Base-by-base conservation (phyloP, 2,888 invertebrate genomes). In the Rotaria magnacalcarata region DNA sequence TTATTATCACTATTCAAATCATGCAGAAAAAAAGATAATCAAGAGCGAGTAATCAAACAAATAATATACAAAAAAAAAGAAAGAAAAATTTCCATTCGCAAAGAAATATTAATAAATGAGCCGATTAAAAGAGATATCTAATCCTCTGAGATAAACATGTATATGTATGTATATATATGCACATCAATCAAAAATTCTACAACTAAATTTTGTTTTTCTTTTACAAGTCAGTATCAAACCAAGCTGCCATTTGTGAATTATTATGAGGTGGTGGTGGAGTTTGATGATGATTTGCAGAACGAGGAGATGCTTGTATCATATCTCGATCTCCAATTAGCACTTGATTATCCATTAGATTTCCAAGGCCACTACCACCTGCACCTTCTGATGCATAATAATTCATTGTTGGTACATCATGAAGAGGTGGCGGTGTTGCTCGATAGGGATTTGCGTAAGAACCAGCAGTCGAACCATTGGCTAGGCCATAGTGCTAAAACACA, bases 181-280 rank as follows among this genome's bases (percentile, higher is more conserved):
- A 67, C 34, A 67, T 10, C 11, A 67, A 67, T 67, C 34, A 11
- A 67, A 27, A 34, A 67, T 11, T 67, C 67, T 67, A 67, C 67
- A 67, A 67, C 67, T 67, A 67, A 11, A 67, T 34, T 34, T 34
- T 27, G 11, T 27, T 14, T 50, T 14, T 27, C 34, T 67, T 47
- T 80, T 34, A 80, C 19, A 80, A 80, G 24, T 80, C 80, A 24
- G 47, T 80, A n/a, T 80, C 80, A 47, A 80, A 80, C 80, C 80
- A 80, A 80, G 47, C 47, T 11, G 80, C 47, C 47, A 80, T 47
- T 80, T 80, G 47, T 21, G 80, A 8, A 47, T 43, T 43, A 80
- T 41, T 47, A 80, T 41, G 43, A 80, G 19, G 19, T 10, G 41
- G 75, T 47, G 41, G 21, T 24, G 41, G 43, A 21, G 41, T 80